phyloP scores from a whole-genome alignment of 2,113 vertebrate genomes.

The Campylorhamphus procurvoides region DNA sequence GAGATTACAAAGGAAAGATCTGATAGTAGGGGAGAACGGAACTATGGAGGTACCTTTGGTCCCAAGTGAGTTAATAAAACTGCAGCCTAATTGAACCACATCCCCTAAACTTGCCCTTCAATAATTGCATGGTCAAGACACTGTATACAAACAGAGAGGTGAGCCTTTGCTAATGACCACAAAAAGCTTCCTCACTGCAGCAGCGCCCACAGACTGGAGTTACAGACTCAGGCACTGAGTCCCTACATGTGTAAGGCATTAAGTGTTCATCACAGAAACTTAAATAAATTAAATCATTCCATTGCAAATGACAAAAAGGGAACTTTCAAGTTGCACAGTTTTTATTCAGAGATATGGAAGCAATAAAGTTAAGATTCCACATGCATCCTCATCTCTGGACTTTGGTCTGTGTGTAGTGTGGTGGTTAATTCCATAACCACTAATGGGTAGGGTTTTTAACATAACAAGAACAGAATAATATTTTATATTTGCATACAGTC shows the following conservation, averaged over 20 bases:
- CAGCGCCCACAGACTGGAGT: background rate
- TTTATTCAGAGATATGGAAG: constrained; percentile 45
- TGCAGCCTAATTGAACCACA: constrained; percentile 18
- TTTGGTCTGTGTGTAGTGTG: background rate
- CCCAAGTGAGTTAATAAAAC: background rate
- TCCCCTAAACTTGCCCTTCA: constrained; percentile 2
- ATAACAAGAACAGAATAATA: background rate
- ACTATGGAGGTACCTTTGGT: background rate
- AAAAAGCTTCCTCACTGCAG: background rate
- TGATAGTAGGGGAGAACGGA: background rate
- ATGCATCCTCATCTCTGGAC: background rate
- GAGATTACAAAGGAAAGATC: background rate
- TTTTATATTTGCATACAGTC: background rate
- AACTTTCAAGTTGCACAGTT: constrained; percentile 33
- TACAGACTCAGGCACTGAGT: background rate
- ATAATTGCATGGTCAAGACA: background rate
- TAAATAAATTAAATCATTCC: constrained; percentile 57
- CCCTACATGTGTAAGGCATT: constrained; percentile 49
- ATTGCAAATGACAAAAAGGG: constrained; percentile 33
- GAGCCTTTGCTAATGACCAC: constrained; percentile 12
- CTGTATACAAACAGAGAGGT: constrained; percentile 26
- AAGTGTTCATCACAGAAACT: constrained; percentile 52
- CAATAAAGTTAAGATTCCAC: constrained; percentile 47
- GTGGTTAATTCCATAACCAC: background rate
- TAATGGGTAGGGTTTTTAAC: background rate